Percentiles rank a stretch among this genome's conserved stretches.
These are phyloP conservation scores for Xestia c-nigrum DNA, from an alignment of 2,888 invertebrate genomes.

Conservation along the genomic window DNA sequence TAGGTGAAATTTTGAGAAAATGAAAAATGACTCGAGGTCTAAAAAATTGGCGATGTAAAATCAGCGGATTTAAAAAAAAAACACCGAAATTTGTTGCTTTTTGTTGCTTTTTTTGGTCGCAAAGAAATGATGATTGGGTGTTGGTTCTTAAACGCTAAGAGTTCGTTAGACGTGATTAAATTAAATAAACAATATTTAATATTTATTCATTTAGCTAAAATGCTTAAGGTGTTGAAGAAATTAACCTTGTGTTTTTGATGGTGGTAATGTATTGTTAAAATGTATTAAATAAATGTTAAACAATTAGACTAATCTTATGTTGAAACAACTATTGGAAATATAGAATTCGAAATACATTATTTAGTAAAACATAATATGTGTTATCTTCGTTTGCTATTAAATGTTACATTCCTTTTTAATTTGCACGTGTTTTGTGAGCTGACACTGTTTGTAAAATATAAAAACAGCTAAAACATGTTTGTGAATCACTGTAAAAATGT, in stretches of 20 bases:
- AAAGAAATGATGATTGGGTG: background rate
- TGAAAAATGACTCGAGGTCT: too few species aligned
- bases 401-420: constrained; percentile 47
- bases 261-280: background rate
- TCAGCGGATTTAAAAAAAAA: too few species aligned
- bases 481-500: constrained; percentile 30
- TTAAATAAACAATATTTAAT: background rate
- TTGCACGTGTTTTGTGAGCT: constrained; percentile 37
- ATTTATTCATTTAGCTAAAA: constrained; percentile 11
- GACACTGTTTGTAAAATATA: constrained; percentile 31
- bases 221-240: background rate
- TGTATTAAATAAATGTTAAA: constrained; percentile 9
- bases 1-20: background rate
- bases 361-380: background rate
- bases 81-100: too few species aligned
- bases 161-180: background rate
- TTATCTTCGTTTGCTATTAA: constrained; percentile 10
- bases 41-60: too few species aligned
- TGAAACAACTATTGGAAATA: constrained; percentile 5
- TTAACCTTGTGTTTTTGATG: background rate
- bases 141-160: background rate
- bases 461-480: constrained; percentile 10
- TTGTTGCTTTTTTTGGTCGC: too few species aligned
- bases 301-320: background rate
- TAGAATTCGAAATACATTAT: background rate